Evolutionary conservation across 2,113 vertebrate species (phyloP), one percentile per base, ranked within the genome.

Genomic region (Tupaia tana): DNA sequence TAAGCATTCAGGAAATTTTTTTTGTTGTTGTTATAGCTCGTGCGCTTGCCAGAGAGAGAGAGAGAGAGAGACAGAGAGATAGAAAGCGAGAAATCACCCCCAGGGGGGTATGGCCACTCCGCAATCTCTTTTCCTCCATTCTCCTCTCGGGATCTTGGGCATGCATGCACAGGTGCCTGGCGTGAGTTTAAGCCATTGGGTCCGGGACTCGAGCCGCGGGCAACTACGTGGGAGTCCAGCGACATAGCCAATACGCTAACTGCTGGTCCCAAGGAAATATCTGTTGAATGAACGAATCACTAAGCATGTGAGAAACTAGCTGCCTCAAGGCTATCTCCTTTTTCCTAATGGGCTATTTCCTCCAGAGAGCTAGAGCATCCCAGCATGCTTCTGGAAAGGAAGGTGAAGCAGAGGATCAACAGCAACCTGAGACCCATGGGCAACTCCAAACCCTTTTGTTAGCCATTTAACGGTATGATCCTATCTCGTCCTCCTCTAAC

Each of bases 1-100:
- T 73, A 79, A 34, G 9, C 64, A 34, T 80, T 95, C n/a, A 75
- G 77, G 90, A 95, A 89, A 52, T 15, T 67, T 20, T 19, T 89
- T 31, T 64, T 88, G 74, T n/a, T n/a, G n/a, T n/a, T n/a, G n/a
- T n/a, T n/a, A n/a, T n/a, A n/a, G n/a, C n/a, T n/a, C n/a, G n/a
- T n/a, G n/a, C 43, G 43, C 43, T 43, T 6, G 43, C 43, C 43
- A 43, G 43, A 43, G 5, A 43, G 43, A 43, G 43, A 43, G 43
- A 43, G 43, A 43, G 5, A 43, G 43, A 43, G 43, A 43, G 43
- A 43, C 43, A 43, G 43, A 43, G 43, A 43, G 43, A 43, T 43
- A 43, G 43, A 43, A 43, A 43, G 43, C 4, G 43, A 43, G 43
- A 43, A 43, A 43, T 43, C 43, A 43, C 43, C 43, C 43, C 43